Evolutionary conservation across 2,888 invertebrate species (phyloP), one percentile per base, ranked within the genome.

Genomic region (Metopia argyrocephala): DNA sequence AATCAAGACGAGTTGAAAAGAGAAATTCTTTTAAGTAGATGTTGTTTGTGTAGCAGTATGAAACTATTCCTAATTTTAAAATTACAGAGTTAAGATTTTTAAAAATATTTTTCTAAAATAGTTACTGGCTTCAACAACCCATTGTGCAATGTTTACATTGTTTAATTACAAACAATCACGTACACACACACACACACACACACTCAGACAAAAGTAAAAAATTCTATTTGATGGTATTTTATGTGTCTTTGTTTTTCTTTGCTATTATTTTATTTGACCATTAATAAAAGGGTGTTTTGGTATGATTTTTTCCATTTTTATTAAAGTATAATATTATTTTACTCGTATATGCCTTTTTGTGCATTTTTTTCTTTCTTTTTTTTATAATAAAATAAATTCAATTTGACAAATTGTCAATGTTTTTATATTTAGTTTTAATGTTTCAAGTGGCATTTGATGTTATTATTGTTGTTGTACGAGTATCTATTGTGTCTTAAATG

Each of bases 351-450:
- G 12, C 9, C 9, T 54, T 64, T 54, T 18, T 50, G 25, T 54
- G 20, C 20, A 2, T 38, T 38, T 28, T 68, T 52, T 61, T 50
- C 23, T 23, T 54, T 68, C 62, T 27, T 76, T 31, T 56, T 38
- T 28, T 21, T 31, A 5, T 20, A 64, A 57, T 9, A 27, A 31
- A 18, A 5, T 54, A 38, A 38, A 38, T 38, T 12, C 3, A 38
- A 3, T 69, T 64, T 69, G 56, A 62, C 62, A 69, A 57, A 62
- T 76, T 76, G 76, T 76, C 76, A 69, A 38, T 56, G 56, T 56
- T 69, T 69, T 38, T 38, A 38, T 12, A 48, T 27, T 54, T 64
- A 69, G 64, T 38, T 38, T 45, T 25, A 54, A 45, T 65, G 50
- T 50, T 65, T 2, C 25, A 28, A 57, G 9, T 57, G 27, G 27